A percentile compares a stretch with the other conserved stretches of the same genome.
phyloP scores from a whole-genome alignment of 1,140 invertebrate genomes.

The Megalopta genalis region DNA sequence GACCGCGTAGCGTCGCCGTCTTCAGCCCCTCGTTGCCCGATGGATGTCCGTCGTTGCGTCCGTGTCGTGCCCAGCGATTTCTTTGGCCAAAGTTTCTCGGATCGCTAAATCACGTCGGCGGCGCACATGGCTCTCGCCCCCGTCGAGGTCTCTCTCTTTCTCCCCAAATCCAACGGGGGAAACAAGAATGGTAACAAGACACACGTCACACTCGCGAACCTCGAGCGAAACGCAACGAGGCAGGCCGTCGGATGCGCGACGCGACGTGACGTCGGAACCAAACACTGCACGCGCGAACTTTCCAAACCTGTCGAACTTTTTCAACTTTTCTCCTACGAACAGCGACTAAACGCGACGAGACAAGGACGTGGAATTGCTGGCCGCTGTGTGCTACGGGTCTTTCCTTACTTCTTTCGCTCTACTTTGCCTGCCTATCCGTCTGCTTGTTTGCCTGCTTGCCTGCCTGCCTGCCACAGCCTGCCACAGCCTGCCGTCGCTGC shows the following conservation, averaged over 20 bases:
- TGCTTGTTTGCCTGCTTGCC: neutral
- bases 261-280: neutral
- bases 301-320: neutral
- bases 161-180: neutral
- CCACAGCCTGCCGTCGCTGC: neutral
- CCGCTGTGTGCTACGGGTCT: conserved; percentile 30
- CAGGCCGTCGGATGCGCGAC: too few species aligned
- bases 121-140: conserved; percentile 48
- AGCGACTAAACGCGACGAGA: conserved; percentile 50
- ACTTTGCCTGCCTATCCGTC: neutral
- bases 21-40: conserved; percentile 5
- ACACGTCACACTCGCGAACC: conserved; percentile 38
- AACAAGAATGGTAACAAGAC: neutral
- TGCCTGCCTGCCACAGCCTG: conserved; percentile 6
- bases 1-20: conserved; percentile 10
- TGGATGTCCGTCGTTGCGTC: neutral
- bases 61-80: neutral
- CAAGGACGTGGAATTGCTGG: conserved; percentile 37
- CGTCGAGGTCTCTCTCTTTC: neutral
- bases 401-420: conserved; percentile 20
- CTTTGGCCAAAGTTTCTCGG: neutral
- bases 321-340: too few species aligned
- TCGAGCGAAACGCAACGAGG: neutral
- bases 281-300: conserved; percentile 21
- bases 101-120: conserved; percentile 40